Evolutionary conservation across 2,888 invertebrate genomes (phyloP).

Genomic region (Cyclophora punctaria): DNA sequence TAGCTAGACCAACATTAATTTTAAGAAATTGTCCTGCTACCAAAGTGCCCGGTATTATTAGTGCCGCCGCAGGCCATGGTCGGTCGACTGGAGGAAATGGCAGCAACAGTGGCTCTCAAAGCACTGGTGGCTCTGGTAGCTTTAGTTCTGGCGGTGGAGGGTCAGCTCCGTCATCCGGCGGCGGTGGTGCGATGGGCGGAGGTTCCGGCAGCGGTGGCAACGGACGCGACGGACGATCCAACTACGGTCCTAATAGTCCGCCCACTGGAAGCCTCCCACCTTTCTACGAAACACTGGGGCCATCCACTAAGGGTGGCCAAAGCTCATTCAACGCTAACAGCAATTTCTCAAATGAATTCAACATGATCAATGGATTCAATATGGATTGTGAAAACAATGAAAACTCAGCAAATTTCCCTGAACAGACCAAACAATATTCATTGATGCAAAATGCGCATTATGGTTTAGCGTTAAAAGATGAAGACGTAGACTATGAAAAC

Average conservation of each 20-base stretch:
- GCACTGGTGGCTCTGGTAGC: slow-evolving; percentile 63
- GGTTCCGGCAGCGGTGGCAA: slow-evolving; percentile 85
- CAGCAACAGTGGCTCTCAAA: slow-evolving; percentile 70
- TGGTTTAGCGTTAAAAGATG: slow-evolving; percentile 86
- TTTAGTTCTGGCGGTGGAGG: slow-evolving; percentile 74
- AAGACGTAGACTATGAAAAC: slow-evolving; percentile 85
- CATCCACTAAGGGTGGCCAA: slow-evolving; percentile 82
- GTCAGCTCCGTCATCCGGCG: slow-evolving; percentile 75
- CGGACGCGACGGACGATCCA: slow-evolving; percentile 87
- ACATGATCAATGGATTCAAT: slow-evolving; percentile 80
- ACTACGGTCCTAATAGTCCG: slow-evolving; percentile 91
- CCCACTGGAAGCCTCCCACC: slow-evolving; percentile 92
- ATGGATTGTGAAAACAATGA: slow-evolving; percentile 87
- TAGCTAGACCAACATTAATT: slow-evolving; percentile 70
- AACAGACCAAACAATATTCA: slow-evolving; percentile 83
- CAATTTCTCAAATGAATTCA: slow-evolving; percentile 79
- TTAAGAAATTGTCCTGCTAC: slow-evolving; percentile 72
- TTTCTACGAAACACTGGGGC: slow-evolving; percentile 86
- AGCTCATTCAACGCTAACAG: slow-evolving; percentile 81
- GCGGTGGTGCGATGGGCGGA: slow-evolving; percentile 77
- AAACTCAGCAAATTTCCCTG: slow-evolving; percentile 60
- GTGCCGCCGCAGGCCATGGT: slow-evolving; percentile 87
- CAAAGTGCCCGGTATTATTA: slow-evolving; percentile 79
- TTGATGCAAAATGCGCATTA: slow-evolving; percentile 88
- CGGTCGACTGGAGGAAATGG: slow-evolving; percentile 77